Evolutionary conservation across 2,888 invertebrate species (phyloP), one percentile per base, ranked within the genome.

Genomic region (Mermis nigrescens): DNA sequence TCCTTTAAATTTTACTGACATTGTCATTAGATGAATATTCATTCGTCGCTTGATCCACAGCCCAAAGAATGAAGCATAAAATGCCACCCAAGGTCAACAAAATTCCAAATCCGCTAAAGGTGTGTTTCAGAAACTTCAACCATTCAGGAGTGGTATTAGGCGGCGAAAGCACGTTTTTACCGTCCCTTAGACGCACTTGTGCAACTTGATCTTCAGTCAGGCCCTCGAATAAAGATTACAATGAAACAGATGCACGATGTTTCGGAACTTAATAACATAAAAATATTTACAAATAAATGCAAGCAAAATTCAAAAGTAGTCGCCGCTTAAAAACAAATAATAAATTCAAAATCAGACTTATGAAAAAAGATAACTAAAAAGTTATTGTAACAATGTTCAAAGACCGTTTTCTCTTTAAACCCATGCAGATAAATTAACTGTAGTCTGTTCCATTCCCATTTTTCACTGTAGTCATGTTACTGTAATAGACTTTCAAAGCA

Each of bases 81-180:
- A 90, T 83, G 75, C 91, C 87, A 77, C 92, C 91, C 79, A 90
- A 87, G 92, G 92, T 92, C 74, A 94, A 79, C 74, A 94, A 80
- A 77, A 82, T 69, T 0, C 86, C 88, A 77, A 94, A 94, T 72
- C 94, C 94, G 24, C 22, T 92, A 77, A 94, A 94, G 71, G 94
- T 80, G 79, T 94, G 91, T 82, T 92, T 91, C 81, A 91, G 90
- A 81, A 94, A 94, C 78, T 94, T 94, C 69, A 94, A 86, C 92
- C 92, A 94, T 81, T 94, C 94, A 70, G 94, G 92, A 63, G 92
- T 92, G 76, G 87, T 88, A 81, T 87, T 89, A 69, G 91, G 91
- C 73, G 92, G 91, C 72, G 91, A 90, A 73, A 92, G 82, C 70
- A 90, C 86, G 76, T 92, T 92, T 72, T 89, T 89, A 75, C 90